Conservation (phyloP, 2,113 vertebrate species). For the Phycodurus eques region DNA sequence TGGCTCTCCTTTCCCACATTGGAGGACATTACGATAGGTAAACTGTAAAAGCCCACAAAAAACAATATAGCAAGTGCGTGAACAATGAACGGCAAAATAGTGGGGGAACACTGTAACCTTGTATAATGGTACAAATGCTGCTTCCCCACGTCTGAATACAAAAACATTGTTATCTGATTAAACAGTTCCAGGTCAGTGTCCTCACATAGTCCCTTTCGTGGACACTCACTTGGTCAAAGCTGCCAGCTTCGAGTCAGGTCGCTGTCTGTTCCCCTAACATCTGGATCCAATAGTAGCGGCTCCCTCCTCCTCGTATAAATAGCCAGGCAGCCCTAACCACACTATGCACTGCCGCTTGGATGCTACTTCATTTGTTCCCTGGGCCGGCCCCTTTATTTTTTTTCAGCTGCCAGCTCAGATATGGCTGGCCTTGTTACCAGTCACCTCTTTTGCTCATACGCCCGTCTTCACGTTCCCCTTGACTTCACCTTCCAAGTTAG, state of each 20-base stretch:
- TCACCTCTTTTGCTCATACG: conserved; percentile 6
- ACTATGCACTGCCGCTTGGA: conserved; percentile 59
- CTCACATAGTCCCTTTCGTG: neutral
- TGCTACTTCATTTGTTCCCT: conserved; percentile 49
- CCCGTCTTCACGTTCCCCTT: conserved; percentile 15
- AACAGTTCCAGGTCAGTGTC: neutral
- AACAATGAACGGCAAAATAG: too few species aligned
- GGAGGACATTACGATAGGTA: too few species aligned
- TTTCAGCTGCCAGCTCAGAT: conserved; percentile 41
- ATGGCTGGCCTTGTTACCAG: conserved; percentile 25
- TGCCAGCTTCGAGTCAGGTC: conserved; percentile 50
- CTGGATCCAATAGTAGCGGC: conserved; percentile 75
- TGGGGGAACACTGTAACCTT: too few species aligned
- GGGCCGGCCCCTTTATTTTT: conserved; percentile 29
- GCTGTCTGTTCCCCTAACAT: conserved; percentile 65
- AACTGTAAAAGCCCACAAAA: too few species aligned
- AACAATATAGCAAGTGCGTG: too few species aligned
- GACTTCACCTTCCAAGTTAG: conserved; percentile 29
- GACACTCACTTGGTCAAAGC: conserved; percentile 20
- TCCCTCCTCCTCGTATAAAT: conserved; percentile 72
- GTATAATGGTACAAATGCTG: too few species aligned
- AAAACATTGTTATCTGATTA: neutral
- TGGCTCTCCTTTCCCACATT: too few species aligned
- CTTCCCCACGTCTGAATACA: too few species aligned
- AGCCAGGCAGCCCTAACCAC: conserved; percentile 67